Evolutionary conservation across 2,113 vertebrate genomes (phyloP).

Genomic region (Pterophyllum scalare): DNA sequence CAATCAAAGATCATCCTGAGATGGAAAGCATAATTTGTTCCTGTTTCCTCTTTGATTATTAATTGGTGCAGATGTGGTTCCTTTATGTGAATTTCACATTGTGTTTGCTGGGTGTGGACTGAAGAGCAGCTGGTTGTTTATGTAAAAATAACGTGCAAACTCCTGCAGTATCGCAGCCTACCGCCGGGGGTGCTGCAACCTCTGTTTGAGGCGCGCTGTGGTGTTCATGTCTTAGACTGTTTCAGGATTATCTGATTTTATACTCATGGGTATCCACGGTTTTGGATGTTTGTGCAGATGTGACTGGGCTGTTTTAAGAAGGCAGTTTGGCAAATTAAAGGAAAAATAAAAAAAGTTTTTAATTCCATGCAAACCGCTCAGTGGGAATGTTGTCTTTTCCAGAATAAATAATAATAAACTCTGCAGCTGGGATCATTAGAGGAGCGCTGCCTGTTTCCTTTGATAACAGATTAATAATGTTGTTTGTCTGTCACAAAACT

Average conservation of each 20-base stretch:
- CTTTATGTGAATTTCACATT: background rate
- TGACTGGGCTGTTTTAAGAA: background rate
- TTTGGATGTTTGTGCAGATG: background rate
- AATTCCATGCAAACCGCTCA: background rate
- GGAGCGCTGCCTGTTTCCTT: background rate
- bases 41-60: too few relatives aligned
- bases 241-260: background rate
- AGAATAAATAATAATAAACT: background rate
- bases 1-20: fast-evolving
- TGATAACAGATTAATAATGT: background rate
- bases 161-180: background rate
- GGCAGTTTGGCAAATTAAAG: background rate
- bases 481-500: background rate
- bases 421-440: fast-evolving
- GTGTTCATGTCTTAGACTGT: too few relatives aligned
- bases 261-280: too few relatives aligned
- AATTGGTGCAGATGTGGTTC: too few relatives aligned
- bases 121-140: background rate
- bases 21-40: background rate
- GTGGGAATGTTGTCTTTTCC: background rate
- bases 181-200: background rate
- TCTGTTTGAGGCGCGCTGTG: background rate
- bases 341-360: background rate
- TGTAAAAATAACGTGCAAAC: fast-evolving
- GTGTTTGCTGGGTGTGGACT: background rate